Evolutionary conservation across 2,888 invertebrate species (phyloP).

Genomic region (Geotrupes spiniger): DNA sequence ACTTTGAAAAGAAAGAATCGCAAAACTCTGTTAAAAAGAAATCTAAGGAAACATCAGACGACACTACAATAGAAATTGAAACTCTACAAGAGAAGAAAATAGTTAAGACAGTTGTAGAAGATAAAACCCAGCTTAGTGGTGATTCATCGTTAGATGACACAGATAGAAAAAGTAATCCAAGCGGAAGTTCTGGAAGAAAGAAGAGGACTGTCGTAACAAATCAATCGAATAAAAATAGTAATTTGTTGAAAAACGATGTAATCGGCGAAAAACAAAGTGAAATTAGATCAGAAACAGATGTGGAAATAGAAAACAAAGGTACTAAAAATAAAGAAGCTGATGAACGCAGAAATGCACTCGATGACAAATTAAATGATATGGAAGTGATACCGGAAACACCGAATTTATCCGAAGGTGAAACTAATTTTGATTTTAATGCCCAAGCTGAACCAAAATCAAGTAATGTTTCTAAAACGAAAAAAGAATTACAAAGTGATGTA

Average conservation of each 20-base stretch:
- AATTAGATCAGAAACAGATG: not conserved
- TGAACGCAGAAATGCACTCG: too few relatives aligned
- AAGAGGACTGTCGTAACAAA: not conserved
- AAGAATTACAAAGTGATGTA: too few relatives aligned
- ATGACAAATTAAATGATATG: conserved; percentile 15
- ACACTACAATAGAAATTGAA: conserved; percentile 4
- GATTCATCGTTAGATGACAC: conserved; percentile 22
- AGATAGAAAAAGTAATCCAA: conserved; percentile 29
- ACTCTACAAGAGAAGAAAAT: conserved; percentile 1
- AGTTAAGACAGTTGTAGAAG: not conserved
- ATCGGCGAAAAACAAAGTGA: too few relatives aligned
- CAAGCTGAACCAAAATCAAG: not conserved
- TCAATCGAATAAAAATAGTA: too few relatives aligned
- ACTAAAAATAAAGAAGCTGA: not conserved
- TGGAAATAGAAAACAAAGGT: not conserved
- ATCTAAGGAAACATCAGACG: not conserved
- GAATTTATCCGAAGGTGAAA: not conserved
- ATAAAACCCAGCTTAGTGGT: not conserved
- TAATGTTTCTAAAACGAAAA: not conserved
- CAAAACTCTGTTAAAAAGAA: too few relatives aligned
- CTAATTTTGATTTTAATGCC: not conserved
- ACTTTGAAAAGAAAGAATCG: not conserved
- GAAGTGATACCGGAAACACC: conserved; percentile 16
- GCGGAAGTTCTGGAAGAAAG: too few relatives aligned
- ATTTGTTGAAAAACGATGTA: too few relatives aligned